Evolutionary conservation across 2,797 vertebrate genomes (phyloP).

Genomic region (Myripristis murdjan): DNA sequence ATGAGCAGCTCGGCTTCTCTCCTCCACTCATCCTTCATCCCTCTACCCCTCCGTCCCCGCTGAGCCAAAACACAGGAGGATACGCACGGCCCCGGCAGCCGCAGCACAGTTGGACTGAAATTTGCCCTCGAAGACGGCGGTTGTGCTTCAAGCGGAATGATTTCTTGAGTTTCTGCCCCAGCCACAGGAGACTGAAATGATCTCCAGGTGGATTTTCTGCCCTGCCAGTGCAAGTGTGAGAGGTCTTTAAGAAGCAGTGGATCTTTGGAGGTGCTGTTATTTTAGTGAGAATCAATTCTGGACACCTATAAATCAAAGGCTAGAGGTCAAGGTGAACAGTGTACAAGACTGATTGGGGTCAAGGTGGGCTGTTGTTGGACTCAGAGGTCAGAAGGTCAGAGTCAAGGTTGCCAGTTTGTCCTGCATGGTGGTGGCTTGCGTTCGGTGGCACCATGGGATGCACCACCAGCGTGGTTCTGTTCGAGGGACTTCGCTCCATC

Average conservation of each 20-base stretch:
- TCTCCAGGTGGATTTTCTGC: neutral
- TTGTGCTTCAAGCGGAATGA: conserved; percentile 7
- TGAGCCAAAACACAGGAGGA: conserved; percentile 44
- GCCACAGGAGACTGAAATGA: conserved; percentile 1
- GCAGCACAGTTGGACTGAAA: conserved; percentile 4
- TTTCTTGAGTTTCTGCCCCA: neutral
- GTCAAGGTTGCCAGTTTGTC: conserved; percentile 14
- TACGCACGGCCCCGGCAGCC: conserved; percentile 9
- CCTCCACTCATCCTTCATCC: conserved; percentile 45
- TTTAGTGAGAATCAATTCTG: neutral
- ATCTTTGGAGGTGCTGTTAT: neutral
- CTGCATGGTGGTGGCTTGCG: conserved; percentile 76
- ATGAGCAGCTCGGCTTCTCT: conserved; percentile 68
- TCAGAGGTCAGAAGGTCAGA: neutral
- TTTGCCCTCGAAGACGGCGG: conserved; percentile 14
- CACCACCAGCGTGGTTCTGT: conserved; percentile 92
- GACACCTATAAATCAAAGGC: neutral
- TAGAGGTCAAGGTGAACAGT: conserved; percentile 25
- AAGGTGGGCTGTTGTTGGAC: neutral
- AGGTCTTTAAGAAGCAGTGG: conserved; percentile 3
- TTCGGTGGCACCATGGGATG: conserved; percentile 91
- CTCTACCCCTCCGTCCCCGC: conserved; percentile 47
- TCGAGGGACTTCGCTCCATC: conserved; percentile 92
- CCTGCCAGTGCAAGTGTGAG: conserved; percentile 13
- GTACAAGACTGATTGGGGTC: too few relatives aligned